phyloP scores from a whole-genome alignment of 2,888 invertebrate genomes.

The Panzeria rudis region DNA sequence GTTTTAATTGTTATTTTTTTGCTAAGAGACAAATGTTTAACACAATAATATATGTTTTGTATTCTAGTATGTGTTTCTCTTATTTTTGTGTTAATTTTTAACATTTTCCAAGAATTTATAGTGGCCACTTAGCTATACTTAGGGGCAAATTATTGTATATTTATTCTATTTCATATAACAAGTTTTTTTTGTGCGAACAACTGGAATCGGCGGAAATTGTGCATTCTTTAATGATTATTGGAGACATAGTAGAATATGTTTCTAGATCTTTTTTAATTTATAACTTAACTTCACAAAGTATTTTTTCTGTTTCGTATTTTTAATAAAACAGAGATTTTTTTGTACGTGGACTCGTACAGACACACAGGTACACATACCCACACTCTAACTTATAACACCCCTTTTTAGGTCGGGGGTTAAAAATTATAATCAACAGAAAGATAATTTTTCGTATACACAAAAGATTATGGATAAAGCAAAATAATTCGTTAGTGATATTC shows the following conservation, averaged over 20 bases:
- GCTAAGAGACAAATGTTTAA: conserved; percentile 51
- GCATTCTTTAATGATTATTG: not conserved
- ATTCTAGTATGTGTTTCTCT: not conserved
- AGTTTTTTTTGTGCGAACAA: not conserved
- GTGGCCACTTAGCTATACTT: conserved; percentile 10
- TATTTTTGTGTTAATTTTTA: conserved; percentile 5
- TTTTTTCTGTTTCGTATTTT: no score
- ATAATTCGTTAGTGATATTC: no score
- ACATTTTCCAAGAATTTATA: conserved; percentile 50
- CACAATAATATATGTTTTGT: conserved; percentile 50
- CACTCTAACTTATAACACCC: no score
- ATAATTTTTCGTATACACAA: no score
- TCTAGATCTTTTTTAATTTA: not conserved
- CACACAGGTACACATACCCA: no score
- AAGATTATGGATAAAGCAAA: no score
- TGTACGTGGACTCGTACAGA: no score
- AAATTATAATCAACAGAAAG: no score
- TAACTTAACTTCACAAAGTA: no score
- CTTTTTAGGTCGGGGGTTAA: no score
- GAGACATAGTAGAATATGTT: not conserved
- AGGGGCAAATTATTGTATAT: conserved; percentile 33
- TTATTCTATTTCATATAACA: conserved; percentile 27
- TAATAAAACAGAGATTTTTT: no score
- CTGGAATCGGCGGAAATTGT: conserved; percentile 32
- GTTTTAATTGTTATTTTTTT: conserved; percentile 51